Evolutionary conservation across 1,140 invertebrate species (phyloP).

Genomic region (Listronotus oregonensis): DNA sequence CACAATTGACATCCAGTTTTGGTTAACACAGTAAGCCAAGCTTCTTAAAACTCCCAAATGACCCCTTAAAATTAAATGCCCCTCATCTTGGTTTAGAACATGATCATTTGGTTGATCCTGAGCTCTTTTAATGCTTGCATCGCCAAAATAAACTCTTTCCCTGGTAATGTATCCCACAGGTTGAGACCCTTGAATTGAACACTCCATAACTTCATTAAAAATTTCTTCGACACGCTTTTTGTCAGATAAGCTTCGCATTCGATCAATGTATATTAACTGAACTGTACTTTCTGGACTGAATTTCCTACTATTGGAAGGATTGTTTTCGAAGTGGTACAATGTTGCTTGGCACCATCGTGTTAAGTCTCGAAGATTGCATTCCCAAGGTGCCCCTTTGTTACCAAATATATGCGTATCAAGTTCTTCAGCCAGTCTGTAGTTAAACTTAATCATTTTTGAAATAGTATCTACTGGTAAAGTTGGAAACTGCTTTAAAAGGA

Average conservation of each 20-base stretch:
- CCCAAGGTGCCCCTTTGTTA: slow-evolving; percentile 85
- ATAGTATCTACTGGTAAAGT: slow-evolving; percentile 63
- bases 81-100: slow-evolving; percentile 55
- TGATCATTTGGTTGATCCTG: slow-evolving; percentile 55
- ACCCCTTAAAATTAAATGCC: slow-evolving; percentile 67
- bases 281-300: slow-evolving; percentile 56
- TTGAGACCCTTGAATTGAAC: slow-evolving; percentile 58
- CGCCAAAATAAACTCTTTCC: slow-evolving; percentile 63
- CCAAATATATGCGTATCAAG: slow-evolving; percentile 70
- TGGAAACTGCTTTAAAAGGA: slow-evolving; percentile 63
- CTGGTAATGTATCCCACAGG: slow-evolving; percentile 61
- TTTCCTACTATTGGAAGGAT: slow-evolving; percentile 3
- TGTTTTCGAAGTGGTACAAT: slow-evolving; percentile 43
- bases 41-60: slow-evolving; percentile 73
- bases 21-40: slow-evolving; percentile 80
- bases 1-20: slow-evolving; percentile 91
- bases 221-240: slow-evolving; percentile 66
- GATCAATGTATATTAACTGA: slow-evolving; percentile 77
- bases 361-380: slow-evolving; percentile 96
- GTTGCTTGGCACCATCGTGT: slow-evolving; percentile 86
- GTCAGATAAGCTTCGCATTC: slow-evolving; percentile 78
- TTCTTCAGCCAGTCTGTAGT: slow-evolving; percentile 70
- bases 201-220: slow-evolving; percentile 65
- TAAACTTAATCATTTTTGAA: slow-evolving; percentile 81
- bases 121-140: slow-evolving; percentile 60